Evolutionary conservation across 2,888 invertebrate genomes (phyloP).

Genomic region (Cryptophagus acutangulus): DNA sequence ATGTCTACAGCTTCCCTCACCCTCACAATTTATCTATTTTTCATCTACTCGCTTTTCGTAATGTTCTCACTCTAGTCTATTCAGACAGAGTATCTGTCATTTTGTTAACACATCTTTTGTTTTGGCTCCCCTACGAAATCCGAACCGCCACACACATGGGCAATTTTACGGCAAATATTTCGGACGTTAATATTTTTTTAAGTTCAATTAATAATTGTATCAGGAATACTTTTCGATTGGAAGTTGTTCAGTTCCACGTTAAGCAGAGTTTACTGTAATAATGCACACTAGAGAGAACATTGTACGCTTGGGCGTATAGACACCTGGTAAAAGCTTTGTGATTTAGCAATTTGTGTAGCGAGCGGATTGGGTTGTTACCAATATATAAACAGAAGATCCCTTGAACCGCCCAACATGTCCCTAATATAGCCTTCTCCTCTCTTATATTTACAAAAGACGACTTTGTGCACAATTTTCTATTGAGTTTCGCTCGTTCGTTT

Average conservation of each 20-base stretch:
- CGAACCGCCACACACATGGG: too few species aligned
- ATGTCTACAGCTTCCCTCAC: conserved; percentile 27
- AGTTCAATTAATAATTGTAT: conserved; percentile 22
- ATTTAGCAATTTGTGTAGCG: conserved; percentile 34
- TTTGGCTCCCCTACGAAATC: conserved; percentile 13
- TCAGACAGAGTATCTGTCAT: conserved; percentile 31
- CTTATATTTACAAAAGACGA: conserved; percentile 1
- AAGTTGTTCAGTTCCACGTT: conserved; percentile 17
- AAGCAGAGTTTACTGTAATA: conserved; percentile 13
- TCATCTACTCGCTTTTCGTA: conserved; percentile 36
- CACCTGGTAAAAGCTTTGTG: conserved; percentile 37
- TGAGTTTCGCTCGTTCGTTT: conserved; percentile 1
- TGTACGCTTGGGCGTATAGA: conserved; percentile 21
- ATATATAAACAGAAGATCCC: conserved; percentile 28
- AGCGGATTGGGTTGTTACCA: conserved; percentile 26
- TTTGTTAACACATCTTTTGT: conserved; percentile 31
- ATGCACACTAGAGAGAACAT: conserved; percentile 16
- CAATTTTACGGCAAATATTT: conserved; percentile 18
- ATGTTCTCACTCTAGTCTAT: conserved; percentile 25
- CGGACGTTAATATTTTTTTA: too few species aligned
- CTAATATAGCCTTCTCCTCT: conserved; percentile 20
- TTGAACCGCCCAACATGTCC: conserved; percentile 21
- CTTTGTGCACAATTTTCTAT: background rate
- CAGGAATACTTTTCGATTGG: conserved; percentile 19
- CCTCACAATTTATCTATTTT: conserved; percentile 36